phyloP scores from a whole-genome alignment of 2,888 invertebrate species.

The Germaria angustata region DNA sequence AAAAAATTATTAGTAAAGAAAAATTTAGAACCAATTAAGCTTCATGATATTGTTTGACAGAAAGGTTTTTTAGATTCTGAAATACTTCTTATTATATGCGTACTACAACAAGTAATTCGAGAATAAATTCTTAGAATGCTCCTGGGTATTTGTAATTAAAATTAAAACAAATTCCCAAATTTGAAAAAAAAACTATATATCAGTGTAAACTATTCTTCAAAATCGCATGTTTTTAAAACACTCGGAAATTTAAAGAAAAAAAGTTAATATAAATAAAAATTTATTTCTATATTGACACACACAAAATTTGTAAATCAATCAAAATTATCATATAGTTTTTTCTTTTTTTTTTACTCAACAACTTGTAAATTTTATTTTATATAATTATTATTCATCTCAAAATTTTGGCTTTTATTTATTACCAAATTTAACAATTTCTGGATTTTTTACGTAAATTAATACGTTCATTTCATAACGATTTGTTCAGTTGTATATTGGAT shows the following conservation, averaged over 20 bases:
- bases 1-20: too few relatives aligned
- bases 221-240: slow-evolving; percentile 53
- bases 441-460: not conserved
- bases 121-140: not conserved
- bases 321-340: slow-evolving; percentile 51
- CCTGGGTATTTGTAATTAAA: slow-evolving; percentile 44
- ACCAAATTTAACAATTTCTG: not conserved
- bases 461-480: not conserved
- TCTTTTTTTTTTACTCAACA: slow-evolving; percentile 7
- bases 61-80: too few relatives aligned
- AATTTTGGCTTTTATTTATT: slow-evolving; percentile 4
- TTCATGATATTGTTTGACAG: not conserved
- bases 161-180: slow-evolving; percentile 27
- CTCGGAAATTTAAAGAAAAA: not conserved
- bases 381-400: slow-evolving; percentile 7
- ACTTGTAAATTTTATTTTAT: slow-evolving; percentile 43
- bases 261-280: slow-evolving; percentile 22
- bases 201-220: slow-evolving; percentile 43
- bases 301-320: slow-evolving; percentile 59
- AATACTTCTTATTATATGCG: not conserved
- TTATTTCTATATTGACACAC: slow-evolving; percentile 21
- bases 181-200: slow-evolving; percentile 17
- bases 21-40: not conserved
- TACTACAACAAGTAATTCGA: not conserved
- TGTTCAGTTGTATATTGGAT: not conserved